Evolutionary conservation across 2,113 vertebrate genomes (phyloP), one percentile per base, ranked within the genome.

Genomic region (Gasterosteus aculeatus): DNA sequence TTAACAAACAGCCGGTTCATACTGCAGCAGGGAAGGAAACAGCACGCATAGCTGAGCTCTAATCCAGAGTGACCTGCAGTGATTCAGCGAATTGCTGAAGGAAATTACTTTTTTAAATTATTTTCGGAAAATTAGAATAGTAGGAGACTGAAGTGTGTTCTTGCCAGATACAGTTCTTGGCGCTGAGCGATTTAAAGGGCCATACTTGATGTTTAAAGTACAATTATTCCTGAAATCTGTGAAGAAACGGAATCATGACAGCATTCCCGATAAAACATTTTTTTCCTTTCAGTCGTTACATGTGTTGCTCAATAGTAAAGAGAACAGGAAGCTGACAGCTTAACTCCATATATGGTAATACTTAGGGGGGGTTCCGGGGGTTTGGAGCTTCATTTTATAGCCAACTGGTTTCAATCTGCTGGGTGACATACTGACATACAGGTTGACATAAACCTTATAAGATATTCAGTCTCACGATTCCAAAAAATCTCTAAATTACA

Each of bases 1-100:
- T 88, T 85, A 83, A 59, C 72, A 80, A 78, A 46, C 81, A 72
- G 72, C 57, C 35, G 70, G 75, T 29, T 78, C 68, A 19, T 4
- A 58, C 35, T 79, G 74, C 80, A 71, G 68, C 72, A 46, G 59
- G 59, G 41, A n/a, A 78, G 26, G 69, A 66, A 70, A 64, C 61
- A 59, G 35, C 63, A 38, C 41, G 33, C 39, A 61, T 47, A 60
- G 54, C 56, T 69, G 67, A 78, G 10, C 66, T 63, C 62, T 68
- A 51, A 84, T 77, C 68, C 73, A 72, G 11, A 57, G 61, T 42
- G 69, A 79, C 63, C 77, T 72, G 18, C 41, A 58, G 59, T 62
- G 72, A 71, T 63, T 78, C 62, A 56, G 44, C n/a, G 19, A 53
- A 70, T 63, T 7, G 7, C 42, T 31, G 47, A 35, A 35, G 29